Conservation (phyloP, 2,113 vertebrate species). For the Ciconia boyciana region DNA sequence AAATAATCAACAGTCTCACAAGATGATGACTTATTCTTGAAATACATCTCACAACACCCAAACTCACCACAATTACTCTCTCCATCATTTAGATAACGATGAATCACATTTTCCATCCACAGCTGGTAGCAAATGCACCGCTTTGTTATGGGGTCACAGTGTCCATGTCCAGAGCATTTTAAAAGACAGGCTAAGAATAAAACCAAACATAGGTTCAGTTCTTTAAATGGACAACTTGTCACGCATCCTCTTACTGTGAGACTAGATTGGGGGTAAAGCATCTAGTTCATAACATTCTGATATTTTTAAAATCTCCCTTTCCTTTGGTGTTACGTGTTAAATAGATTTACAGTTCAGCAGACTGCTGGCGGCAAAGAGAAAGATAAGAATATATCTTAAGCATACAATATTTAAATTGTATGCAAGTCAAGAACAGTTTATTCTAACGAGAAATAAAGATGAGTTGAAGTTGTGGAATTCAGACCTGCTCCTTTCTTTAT, state of each 20-base stretch:
- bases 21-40: not conserved
- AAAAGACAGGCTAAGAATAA: conserved; percentile 81
- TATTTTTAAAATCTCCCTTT: not conserved
- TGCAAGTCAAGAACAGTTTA: not conserved
- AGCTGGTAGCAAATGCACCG: conserved; percentile 86
- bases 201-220: not conserved
- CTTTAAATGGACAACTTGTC: not conserved
- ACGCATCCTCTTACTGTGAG: not conserved
- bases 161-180: conserved; percentile 84
- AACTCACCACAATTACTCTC: conserved; percentile 89
- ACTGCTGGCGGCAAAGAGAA: not conserved
- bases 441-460: not conserved
- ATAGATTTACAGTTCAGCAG: not conserved
- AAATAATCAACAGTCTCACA: not conserved
- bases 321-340: not conserved
- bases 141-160: conserved; percentile 88
- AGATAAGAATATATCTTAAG: not conserved
- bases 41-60: not conserved
- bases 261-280: not conserved
- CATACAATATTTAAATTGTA: not conserved
- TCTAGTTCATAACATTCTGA: not conserved
- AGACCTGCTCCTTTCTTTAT: not conserved
- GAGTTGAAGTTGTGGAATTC: not conserved
- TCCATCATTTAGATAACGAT: conserved; percentile 77
- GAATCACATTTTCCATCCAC: conserved; percentile 89